Percentiles rank a stretch among this genome's conserved stretches.
Evolutionary conservation across 2,797 vertebrate genomes (phyloP).

Genomic region (Florisuga fusca): DNA sequence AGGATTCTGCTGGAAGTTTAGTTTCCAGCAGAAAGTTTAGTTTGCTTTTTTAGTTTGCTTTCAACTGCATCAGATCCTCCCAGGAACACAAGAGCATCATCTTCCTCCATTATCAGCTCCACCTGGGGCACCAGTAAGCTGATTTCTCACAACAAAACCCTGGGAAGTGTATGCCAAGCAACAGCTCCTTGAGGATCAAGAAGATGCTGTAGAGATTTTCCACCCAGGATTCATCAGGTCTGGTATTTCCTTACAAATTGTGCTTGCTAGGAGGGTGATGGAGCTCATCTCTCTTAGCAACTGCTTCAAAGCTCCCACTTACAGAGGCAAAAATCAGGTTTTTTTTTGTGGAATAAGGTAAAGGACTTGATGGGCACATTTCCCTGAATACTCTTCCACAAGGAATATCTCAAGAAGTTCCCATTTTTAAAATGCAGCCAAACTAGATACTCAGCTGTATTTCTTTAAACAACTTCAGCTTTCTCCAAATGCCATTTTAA

Average conservation of each 20-base stretch:
- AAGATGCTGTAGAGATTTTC: neutral
- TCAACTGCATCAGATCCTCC: neutral
- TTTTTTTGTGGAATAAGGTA: neutral
- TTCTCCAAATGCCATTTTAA: neutral
- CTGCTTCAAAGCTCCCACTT: neutral
- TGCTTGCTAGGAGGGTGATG: neutral
- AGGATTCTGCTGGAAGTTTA: neutral
- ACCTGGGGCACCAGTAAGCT: neutral
- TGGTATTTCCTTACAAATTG: neutral
- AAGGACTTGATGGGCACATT: accelerated
- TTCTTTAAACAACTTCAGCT: neutral
- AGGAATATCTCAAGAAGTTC: neutral
- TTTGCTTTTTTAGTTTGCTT: neutral
- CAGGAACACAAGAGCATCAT: neutral
- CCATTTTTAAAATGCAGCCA: neutral
- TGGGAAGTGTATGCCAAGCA: accelerated
- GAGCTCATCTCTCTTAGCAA: neutral
- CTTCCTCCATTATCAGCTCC: neutral
- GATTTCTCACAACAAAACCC: neutral
- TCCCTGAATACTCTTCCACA: neutral
- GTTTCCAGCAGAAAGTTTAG: neutral
- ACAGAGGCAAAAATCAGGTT: neutral
- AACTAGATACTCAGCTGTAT: neutral
- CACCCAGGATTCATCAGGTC: neutral
- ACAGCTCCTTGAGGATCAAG: neutral